Evolutionary conservation across 2,797 vertebrate genomes (phyloP).

Genomic region (Lateolabrax maculatus): DNA sequence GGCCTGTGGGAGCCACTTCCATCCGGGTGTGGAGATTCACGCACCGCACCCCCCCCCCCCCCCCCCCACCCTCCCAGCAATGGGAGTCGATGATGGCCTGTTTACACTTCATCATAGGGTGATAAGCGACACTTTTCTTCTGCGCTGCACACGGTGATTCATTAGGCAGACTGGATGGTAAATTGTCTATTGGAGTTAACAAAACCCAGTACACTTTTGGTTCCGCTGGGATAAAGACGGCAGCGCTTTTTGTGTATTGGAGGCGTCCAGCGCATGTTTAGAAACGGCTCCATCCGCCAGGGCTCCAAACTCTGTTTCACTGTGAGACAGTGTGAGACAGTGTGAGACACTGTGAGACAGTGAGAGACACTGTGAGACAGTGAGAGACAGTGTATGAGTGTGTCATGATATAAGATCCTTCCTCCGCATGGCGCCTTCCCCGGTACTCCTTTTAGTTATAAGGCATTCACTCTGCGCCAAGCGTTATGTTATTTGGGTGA

Average conservation of each 20-base stretch:
- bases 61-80: conserved; percentile 44
- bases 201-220: conserved; percentile 43
- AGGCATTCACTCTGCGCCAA: background rate
- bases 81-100: conserved; percentile 81
- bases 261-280: conserved; percentile 18
- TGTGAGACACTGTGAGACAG: too few species aligned
- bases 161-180: conserved; percentile 75
- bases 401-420: background rate
- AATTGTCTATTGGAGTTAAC: conserved; percentile 67
- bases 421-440: background rate
- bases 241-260: conserved; percentile 75
- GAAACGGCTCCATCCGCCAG: background rate
- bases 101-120: conserved; percentile 85
- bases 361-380: too few species aligned
- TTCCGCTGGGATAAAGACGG: conserved; percentile 29
- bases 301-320: background rate
- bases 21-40: conserved; percentile 74
- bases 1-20: conserved; percentile 70
- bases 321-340: too few species aligned
- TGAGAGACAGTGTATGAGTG: background rate
- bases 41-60: conserved; percentile 7
- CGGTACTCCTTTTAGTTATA: background rate
- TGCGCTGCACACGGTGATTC: conserved; percentile 73
- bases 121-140: conserved; percentile 82
- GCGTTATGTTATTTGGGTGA: background rate